Percentiles rank a stretch among this genome's conserved stretches.
Evolutionary conservation across 2,888 invertebrate genomes (phyloP).

Genomic region (Drosophila gaucha): DNA sequence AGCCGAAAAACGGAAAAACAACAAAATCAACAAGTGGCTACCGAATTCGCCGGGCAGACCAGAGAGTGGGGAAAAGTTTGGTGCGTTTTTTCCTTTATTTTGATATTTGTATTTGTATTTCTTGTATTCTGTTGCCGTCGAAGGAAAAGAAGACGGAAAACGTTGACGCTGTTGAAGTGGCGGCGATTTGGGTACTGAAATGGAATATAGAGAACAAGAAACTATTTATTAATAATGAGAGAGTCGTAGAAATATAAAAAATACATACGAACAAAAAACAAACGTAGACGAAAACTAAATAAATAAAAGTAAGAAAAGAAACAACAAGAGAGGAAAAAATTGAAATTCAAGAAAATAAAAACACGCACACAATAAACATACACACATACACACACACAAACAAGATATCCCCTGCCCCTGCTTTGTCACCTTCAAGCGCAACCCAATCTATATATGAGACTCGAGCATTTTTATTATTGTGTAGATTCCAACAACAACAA

Average conservation of each 20-base stretch:
- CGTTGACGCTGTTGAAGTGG: constrained; percentile 63
- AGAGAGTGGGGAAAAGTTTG: constrained; percentile 8
- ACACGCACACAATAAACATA: constrained; percentile 40
- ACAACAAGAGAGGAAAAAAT: constrained; percentile 35
- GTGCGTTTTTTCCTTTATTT: background rate
- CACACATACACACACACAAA: constrained; percentile 28
- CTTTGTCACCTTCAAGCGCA: constrained; percentile 40
- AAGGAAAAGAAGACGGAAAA: constrained; percentile 33
- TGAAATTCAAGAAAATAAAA: constrained; percentile 66
- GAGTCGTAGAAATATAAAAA: constrained; percentile 51
- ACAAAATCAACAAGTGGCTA: constrained; percentile 63
- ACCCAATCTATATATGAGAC: constrained; percentile 57
- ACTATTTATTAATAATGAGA: constrained; percentile 80
- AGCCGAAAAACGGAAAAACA: constrained; percentile 6
- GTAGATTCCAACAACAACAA: constrained; percentile 64
- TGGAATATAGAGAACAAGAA: constrained; percentile 76
- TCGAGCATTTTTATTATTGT: constrained; percentile 68
- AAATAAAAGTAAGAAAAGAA: constrained; percentile 62
- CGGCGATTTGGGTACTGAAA: constrained; percentile 74
- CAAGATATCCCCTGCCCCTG: constrained; percentile 6
- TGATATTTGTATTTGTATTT: background rate
- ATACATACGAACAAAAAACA: constrained; percentile 44
- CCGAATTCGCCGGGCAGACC: constrained; percentile 2
- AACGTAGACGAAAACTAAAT: constrained; percentile 73
- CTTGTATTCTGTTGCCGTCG: background rate